Evolutionary conservation across 2,888 invertebrate species (phyloP), one percentile per base, ranked within the genome.

Genomic region (Tetragnatha montana): DNA sequence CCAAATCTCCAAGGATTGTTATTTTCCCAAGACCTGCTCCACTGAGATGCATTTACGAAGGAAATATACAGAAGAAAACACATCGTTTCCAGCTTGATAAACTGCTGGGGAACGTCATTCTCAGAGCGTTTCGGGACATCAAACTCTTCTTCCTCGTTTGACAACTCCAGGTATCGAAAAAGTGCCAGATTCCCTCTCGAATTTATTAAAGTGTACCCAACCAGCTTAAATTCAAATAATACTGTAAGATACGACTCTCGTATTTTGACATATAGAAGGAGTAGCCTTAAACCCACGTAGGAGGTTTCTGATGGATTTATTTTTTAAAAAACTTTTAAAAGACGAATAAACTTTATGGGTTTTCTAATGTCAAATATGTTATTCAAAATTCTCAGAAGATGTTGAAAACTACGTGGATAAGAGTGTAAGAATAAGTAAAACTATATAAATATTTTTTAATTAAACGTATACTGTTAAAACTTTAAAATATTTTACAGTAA

Each of bases 81-180:
- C 60, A 78, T 78, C 78, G 78, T 78, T 60, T 60, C 14, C 12
- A 60, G 60, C 78, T 78, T 78, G 78, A 78, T 78, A 78, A 78
- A 78, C 51, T 60, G 22, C 51, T 78, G 21, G 78, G 35, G 22
- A 78, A 78, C 14, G 78, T 78, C 78, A 78, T 17, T 14, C 60
- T 8, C 78, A 78, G 78, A 78, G 17, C 21, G 17, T 78, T 78
- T 78, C 17, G 35, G 14, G 17, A 22, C 60, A 78, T 78, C 60
- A 68, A 60, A 78, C 19, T 78, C 51, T 76, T 60, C 21, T 10
- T 17, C 17, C 14, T 78, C 8, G 17, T 78, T 78, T 49, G 50
- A 14, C 60, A 60, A 12, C 60, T 60, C 14, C 60, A 60, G 60
- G 60, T 60, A 19, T 51, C 60, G 21, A 78, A 78, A 49, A 60